phyloP scores from a whole-genome alignment of 2,888 invertebrate species.

The Sarcophaga subvicina region DNA sequence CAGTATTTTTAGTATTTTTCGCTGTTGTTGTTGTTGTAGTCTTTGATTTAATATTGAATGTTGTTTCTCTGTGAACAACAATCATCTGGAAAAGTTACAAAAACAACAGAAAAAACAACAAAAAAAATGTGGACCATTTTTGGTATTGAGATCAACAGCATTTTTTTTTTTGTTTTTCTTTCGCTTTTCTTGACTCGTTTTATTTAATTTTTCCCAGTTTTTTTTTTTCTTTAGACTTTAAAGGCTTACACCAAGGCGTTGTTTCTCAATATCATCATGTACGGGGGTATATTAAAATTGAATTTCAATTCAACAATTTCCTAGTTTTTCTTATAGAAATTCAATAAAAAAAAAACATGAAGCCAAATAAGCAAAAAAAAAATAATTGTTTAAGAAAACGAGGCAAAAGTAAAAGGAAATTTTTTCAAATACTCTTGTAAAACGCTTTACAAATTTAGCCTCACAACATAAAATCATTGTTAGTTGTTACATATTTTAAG shows the following conservation, averaged over 20 bases:
- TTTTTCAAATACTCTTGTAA: constrained; percentile 5
- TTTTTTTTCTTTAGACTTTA: background rate
- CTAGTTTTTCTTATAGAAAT: constrained; percentile 44
- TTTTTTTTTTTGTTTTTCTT: constrained; percentile 6
- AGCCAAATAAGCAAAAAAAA: background rate
- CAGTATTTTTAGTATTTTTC: constrained; percentile 1
- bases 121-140: constrained; percentile 43
- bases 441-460: no score
- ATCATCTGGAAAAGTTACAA: background rate
- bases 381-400: background rate
- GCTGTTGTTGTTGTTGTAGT: background rate
- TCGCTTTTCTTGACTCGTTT: background rate
- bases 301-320: constrained; percentile 52
- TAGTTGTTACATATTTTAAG: background rate
- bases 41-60: background rate
- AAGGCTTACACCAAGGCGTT: constrained; percentile 43
- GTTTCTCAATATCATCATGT: background rate
- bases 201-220: background rate
- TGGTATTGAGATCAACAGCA: constrained; percentile 65
- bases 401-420: constrained; percentile 58
- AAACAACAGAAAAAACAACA: constrained; percentile 13
- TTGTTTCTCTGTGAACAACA: background rate
- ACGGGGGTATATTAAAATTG: background rate
- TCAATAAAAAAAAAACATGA: background rate
- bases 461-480: background rate